Percentiles rank a stretch among this genome's conserved stretches.
Conservation (phyloP, 1,140 invertebrate species). For the Microvelia longipes region DNA sequence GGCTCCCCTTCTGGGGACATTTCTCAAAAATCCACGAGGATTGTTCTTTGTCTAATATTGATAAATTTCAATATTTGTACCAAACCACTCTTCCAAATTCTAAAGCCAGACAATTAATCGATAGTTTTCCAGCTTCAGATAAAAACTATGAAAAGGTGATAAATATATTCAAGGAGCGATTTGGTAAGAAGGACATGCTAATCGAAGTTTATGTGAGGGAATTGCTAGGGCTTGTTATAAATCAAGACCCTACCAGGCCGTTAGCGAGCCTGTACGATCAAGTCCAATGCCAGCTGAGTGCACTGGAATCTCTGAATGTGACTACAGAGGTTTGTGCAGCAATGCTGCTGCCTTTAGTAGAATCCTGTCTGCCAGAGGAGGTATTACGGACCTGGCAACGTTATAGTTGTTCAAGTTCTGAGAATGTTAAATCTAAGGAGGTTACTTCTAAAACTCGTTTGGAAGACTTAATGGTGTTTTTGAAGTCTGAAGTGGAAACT, state of each 20-base stretch:
- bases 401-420: background rate
- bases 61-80: conserved; percentile 18
- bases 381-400: conserved; percentile 3
- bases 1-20: conserved; percentile 25
- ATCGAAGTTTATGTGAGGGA: conserved; percentile 28
- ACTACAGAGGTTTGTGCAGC: conserved; percentile 7
- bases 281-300: conserved; percentile 1
- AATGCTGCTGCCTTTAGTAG: conserved; percentile 9
- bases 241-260: no score
- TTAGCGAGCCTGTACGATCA: background rate
- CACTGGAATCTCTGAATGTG: conserved; percentile 7
- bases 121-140: conserved; percentile 21
- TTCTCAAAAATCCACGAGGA: conserved; percentile 26
- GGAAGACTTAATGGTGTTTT: background rate
- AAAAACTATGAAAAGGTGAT: conserved; percentile 25
- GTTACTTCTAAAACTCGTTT: background rate
- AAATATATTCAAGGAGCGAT: conserved; percentile 22
- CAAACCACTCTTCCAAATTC: conserved; percentile 4
- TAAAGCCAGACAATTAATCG: conserved; percentile 17
- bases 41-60: conserved; percentile 14
- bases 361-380: conserved; percentile 1
- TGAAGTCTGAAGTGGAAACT: background rate
- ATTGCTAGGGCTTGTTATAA: conserved; percentile 19
- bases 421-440: background rate
- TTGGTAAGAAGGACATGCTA: conserved; percentile 24